Evolutionary conservation across 2,113 vertebrate species (phyloP), one percentile per base, ranked within the genome.

Genomic region (Heterocephalus glaber): DNA sequence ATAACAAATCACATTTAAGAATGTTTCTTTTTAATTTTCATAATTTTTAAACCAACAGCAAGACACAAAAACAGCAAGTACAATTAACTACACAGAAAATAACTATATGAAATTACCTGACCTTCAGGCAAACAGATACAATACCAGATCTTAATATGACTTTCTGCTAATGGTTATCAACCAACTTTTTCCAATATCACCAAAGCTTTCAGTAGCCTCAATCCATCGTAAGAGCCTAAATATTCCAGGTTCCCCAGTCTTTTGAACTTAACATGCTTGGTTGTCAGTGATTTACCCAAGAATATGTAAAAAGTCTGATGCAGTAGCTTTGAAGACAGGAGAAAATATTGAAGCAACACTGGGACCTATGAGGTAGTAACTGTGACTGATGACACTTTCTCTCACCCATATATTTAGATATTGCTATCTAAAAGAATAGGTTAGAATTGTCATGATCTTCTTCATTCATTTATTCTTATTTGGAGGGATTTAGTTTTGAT

Each of bases 21-120:
- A 96, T 94, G 26, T 4, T 47, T 30, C 60, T 89, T 90, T 93
- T 84, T 87, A 33, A 41, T 47, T 84, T 72, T 95, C 74, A 89
- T 90, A 47, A 68, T 90, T 74, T 56, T 81, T 90, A 77, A 90
- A 68, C 56, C 77, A 89, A 92, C 12, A 68, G 5, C 60, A 79
- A 93, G 86, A 65, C 9, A 81, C 49, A 90, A 84, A 66, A 49
- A 72, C 0, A 95, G 16, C 7, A 97, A 10, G 3, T 76, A 79
- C 2, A 97, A 96, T 52, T 76, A 86, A 90, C 17, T 65, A 87
- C 91, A 70, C 5, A 89, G 20, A 93, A 96, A 93, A 66, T 28
- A 81, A 83, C 14, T 70, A 63, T 76, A 86, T 66, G 74, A 92
- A 88, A 93, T 63, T 96, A 86, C 10, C 41, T 63, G 33, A 68